Evolutionary conservation across 2,797 vertebrate genomes (phyloP).

Genomic region (Lepus townsendii): DNA sequence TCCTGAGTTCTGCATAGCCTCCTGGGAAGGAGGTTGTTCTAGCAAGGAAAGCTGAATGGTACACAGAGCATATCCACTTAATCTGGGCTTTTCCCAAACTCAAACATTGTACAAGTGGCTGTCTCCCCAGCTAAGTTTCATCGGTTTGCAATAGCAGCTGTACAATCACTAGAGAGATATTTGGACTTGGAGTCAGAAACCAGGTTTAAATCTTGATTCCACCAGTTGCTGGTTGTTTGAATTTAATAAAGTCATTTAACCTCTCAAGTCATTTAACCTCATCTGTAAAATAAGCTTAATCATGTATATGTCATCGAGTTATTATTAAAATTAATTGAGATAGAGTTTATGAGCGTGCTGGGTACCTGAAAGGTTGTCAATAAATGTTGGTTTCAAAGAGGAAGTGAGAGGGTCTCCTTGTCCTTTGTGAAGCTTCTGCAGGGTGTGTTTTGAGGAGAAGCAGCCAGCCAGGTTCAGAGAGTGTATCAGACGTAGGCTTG

Average conservation of each 20-base stretch:
- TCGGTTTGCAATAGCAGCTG: neutral
- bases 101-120: neutral
- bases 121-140: neutral
- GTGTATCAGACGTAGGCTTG: neutral
- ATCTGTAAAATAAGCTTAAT: conserved; percentile 53
- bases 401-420: neutral
- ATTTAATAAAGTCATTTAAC: neutral
- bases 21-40: neutral
- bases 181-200: neutral
- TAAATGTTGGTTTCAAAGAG: conserved; percentile 44
- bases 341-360: neutral
- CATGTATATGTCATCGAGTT: neutral
- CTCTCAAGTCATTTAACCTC: conserved; percentile 20
- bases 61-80: conserved; percentile 27
- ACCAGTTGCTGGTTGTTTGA: neutral
- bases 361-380: neutral
- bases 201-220: conserved; percentile 6
- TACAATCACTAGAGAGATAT: neutral
- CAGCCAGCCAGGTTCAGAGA: neutral
- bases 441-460: conserved; percentile 8
- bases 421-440: neutral
- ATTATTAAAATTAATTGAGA: neutral
- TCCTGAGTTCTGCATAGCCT: neutral
- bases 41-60: conserved; percentile 8
- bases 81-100: neutral